A percentile compares a stretch with the other conserved stretches of the same genome.
Conservation (phyloP, 2,888 invertebrate genomes). For the Elysia crispata region DNA sequence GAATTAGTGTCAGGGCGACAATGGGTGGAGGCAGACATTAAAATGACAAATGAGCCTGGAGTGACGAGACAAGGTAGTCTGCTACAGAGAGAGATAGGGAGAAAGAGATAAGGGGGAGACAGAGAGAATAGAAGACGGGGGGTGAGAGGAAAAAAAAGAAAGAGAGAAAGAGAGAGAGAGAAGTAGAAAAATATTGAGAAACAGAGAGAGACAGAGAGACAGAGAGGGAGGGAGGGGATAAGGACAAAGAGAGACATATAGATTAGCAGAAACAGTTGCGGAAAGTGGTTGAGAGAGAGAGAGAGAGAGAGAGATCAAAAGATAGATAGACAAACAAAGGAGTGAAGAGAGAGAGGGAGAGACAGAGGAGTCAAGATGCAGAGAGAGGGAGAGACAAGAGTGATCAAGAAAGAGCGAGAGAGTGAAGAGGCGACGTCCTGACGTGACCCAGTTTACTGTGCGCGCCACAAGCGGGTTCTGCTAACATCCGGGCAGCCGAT, state of each 20-base stretch:
- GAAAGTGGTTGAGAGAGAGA: background rate
- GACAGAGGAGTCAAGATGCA: background rate
- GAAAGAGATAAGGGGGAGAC: conserved; percentile 9
- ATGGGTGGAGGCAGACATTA: background rate
- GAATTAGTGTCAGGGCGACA: background rate
- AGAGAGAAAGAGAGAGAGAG: conserved; percentile 13
- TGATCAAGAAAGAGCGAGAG: background rate
- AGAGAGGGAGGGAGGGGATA: background rate
- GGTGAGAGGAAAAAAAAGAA: background rate
- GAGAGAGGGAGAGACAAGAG: background rate
- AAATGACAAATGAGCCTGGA: background rate
- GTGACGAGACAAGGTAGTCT: background rate
- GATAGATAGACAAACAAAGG: conserved; percentile 14
- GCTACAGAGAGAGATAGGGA: background rate
- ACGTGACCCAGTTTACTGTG: too few relatives aligned
- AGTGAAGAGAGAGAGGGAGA: background rate
- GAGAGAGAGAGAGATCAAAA: conserved; percentile 5
- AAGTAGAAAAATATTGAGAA: too few relatives aligned
- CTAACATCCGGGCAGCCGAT: too few relatives aligned
- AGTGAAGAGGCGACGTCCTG: background rate
- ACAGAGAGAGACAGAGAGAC: background rate
- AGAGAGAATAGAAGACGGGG: background rate
- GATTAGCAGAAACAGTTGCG: background rate
- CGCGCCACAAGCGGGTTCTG: too few relatives aligned
- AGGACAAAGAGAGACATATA: background rate